Conservation (phyloP, 2,113 vertebrate genomes). For the Carollia perspicillata region DNA sequence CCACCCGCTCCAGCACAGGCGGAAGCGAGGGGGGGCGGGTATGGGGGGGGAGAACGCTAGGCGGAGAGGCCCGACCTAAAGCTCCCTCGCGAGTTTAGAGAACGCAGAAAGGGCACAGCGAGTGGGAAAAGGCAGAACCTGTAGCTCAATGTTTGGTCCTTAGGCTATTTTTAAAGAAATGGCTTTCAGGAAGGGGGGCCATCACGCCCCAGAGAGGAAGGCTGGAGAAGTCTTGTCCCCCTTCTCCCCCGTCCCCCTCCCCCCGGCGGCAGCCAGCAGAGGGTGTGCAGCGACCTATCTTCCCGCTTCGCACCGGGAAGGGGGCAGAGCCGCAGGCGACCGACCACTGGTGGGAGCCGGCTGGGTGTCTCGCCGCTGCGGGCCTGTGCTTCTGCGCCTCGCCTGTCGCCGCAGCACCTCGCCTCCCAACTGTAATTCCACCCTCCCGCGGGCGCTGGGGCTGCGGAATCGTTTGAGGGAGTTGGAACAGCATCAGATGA, state of each 20-base stretch:
- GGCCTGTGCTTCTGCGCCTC: not conserved
- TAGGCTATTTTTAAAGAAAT: not conserved
- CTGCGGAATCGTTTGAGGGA: slow-evolving; percentile 3
- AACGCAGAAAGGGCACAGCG: not conserved
- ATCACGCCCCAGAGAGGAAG: not conserved
- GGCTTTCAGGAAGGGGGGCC: not conserved
- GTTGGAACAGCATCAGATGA: not conserved
- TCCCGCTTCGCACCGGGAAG: not conserved
- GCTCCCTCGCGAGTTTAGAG: not conserved
- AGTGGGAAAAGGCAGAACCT: not conserved
- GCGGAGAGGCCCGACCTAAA: not conserved
- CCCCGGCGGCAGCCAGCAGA: not conserved
- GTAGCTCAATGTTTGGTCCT: not conserved
- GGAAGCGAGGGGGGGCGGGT: not conserved
- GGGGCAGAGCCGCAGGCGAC: not conserved
- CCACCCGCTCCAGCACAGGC: not conserved
- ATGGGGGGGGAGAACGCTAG: not conserved
- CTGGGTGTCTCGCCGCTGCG: not conserved
- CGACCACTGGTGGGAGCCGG: too few relatives aligned
- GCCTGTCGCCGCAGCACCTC: not conserved
- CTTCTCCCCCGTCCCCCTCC: not conserved
- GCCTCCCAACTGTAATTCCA: slow-evolving; percentile 28
- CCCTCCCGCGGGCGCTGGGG: not conserved
- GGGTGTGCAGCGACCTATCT: not conserved
- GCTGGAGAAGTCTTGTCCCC: not conserved